These are phyloP conservation scores for Anseranas semipalmata DNA, from an alignment of 2,113 vertebrate species.

Conservation along the genomic window DNA sequence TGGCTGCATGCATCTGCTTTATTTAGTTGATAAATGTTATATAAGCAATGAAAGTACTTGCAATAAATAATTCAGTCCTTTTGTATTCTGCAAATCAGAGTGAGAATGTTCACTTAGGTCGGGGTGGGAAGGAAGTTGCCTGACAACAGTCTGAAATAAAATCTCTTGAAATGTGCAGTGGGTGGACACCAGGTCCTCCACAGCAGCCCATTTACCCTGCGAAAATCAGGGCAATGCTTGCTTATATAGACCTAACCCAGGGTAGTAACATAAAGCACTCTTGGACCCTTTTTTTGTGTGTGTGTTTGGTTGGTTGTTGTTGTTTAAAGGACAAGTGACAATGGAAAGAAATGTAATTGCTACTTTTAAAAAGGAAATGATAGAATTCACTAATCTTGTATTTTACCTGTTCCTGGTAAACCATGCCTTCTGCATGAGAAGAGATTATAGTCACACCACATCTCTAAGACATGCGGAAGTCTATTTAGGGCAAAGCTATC, in stretches of 20 bases:
- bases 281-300: not conserved
- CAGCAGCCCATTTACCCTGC: not conserved
- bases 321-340: not conserved
- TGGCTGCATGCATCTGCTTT: not conserved
- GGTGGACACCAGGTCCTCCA: not conserved
- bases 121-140: not conserved
- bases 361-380: not conserved
- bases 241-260: not conserved
- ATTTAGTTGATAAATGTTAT: not conserved
- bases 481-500: constrained; percentile 76
- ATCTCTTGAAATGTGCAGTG: not conserved
- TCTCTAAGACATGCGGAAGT: constrained; percentile 81
- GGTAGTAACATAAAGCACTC: not conserved
- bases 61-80: not conserved
- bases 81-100: not conserved
- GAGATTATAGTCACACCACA: constrained; percentile 77
- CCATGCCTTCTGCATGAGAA: constrained; percentile 81
- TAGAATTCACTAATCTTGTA: not conserved
- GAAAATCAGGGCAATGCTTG: not conserved
- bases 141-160: not conserved
- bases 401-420: constrained; percentile 76
- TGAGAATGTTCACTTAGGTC: not conserved
- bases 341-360: fast-evolving
- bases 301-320: not conserved
- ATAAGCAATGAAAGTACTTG: not conserved